phyloP scores from a whole-genome alignment of 2,113 vertebrate species.

The Uria lomvia region DNA sequence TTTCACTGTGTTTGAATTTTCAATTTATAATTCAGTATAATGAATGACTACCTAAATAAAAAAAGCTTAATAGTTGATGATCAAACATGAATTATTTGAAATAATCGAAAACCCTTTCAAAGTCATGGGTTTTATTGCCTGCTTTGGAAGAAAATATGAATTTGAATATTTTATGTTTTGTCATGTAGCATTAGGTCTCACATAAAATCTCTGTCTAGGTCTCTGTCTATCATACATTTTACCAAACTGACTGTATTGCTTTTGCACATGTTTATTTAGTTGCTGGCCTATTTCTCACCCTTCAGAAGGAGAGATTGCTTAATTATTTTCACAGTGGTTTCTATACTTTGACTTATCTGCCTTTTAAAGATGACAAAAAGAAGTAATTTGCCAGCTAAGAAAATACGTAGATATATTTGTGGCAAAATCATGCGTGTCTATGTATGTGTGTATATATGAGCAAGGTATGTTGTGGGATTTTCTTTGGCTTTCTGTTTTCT shows the following conservation, averaged over 20 bases:
- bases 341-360: neutral
- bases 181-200: neutral
- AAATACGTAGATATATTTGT: neutral
- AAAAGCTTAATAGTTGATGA: neutral
- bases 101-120: neutral
- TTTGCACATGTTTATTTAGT: neutral
- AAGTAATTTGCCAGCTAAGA: neutral
- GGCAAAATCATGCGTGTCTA: neutral
- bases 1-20: constrained; percentile 2
- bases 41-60: neutral
- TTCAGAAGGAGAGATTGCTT: neutral
- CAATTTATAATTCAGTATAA: neutral
- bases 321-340: neutral
- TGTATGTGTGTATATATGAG: neutral
- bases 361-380: neutral
- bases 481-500: neutral
- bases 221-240: neutral
- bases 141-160: neutral
- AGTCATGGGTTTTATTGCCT: neutral
- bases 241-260: neutral
- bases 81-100: neutral
- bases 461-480: neutral
- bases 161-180: neutral
- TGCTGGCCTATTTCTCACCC: neutral
- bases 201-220: neutral